Evolutionary conservation across 2,113 vertebrate genomes (phyloP).

Genomic region (Todiramphus chloris): DNA sequence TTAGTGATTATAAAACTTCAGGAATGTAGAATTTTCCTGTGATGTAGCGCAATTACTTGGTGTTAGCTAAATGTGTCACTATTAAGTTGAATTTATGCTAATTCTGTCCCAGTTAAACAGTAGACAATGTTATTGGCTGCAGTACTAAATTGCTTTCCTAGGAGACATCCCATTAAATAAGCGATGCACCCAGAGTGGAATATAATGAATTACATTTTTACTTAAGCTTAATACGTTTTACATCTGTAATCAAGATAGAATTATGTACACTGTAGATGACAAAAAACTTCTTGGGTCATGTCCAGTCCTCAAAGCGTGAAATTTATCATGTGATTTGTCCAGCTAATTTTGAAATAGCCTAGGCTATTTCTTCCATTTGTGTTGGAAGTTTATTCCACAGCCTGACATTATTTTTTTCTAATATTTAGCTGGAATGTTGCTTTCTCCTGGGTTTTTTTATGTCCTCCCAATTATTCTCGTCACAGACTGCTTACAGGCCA

Average conservation of each 20-base stretch:
- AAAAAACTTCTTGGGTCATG: not conserved
- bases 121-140: slow-evolving; percentile 24
- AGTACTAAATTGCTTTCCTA: slow-evolving; percentile 45
- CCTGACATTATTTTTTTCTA: not conserved
- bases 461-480: not conserved
- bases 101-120: slow-evolving; percentile 58
- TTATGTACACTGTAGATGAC: not conserved
- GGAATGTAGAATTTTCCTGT: not conserved
- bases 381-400: not conserved
- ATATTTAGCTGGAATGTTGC: not conserved
- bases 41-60: slow-evolving; percentile 11
- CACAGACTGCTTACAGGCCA: not conserved
- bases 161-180: slow-evolving; percentile 46
- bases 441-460: not conserved
- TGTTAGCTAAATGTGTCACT: slow-evolving; percentile 11
- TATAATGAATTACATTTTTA: slow-evolving; percentile 38
- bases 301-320: not conserved
- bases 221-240: slow-evolving; percentile 18
- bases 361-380: not conserved
- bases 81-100: slow-evolving; percentile 61
- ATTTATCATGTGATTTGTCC: not conserved
- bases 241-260: slow-evolving; percentile 2
- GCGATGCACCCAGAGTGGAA: not conserved
- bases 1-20: not conserved
- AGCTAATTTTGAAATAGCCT: not conserved